Evolutionary conservation across 2,888 invertebrate genomes (phyloP).

Genomic region (Microdon myrmicae): DNA sequence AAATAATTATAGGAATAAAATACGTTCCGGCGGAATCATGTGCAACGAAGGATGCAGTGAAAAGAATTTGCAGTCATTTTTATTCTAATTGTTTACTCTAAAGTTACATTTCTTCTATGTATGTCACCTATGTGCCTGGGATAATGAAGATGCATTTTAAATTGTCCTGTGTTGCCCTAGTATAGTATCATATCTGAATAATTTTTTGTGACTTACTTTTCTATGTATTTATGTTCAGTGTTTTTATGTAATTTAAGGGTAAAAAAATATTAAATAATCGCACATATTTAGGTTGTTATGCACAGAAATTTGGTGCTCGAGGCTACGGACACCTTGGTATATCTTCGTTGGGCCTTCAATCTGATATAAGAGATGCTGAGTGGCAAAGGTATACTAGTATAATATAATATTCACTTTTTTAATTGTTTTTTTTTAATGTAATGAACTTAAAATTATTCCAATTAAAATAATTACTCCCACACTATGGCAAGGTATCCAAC

Average conservation of each 20-base stretch:
- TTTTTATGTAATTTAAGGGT: background rate
- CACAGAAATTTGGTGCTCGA: constrained; percentile 93
- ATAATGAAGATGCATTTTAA: background rate
- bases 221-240: background rate
- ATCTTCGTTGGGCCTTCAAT: constrained; percentile 83
- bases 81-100: too few relatives aligned
- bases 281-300: constrained; percentile 84
- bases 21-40: too few relatives aligned
- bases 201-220: too few relatives aligned
- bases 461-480: too few relatives aligned
- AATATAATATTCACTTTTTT: background rate
- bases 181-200: too few relatives aligned
- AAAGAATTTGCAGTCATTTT: too few relatives aligned
- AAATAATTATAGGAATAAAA: too few relatives aligned
- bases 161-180: too few relatives aligned
- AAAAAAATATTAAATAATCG: background rate
- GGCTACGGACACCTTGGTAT: constrained; percentile 94
- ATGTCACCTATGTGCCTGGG: background rate
- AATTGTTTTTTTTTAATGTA: background rate
- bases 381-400: constrained; percentile 74
- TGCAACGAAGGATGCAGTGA: too few relatives aligned
- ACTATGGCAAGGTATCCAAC: too few relatives aligned
- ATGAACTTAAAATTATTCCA: background rate
- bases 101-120: too few relatives aligned
- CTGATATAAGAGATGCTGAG: constrained; percentile 82